Conservation (phyloP, 2,797 vertebrate species). For the Scleropages formosus region DNA sequence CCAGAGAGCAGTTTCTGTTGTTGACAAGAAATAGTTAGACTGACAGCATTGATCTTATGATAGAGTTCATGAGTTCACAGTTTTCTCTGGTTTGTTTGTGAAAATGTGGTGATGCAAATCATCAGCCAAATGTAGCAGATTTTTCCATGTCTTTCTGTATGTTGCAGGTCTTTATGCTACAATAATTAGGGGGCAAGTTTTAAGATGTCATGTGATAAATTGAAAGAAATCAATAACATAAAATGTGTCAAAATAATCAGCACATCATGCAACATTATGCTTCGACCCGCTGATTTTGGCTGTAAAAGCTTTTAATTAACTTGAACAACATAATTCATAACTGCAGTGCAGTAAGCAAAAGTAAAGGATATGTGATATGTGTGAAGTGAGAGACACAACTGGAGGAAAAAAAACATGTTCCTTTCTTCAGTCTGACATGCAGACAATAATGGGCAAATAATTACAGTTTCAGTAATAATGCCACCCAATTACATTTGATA, state of each 20-base stretch:
- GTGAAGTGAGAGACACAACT: neutral
- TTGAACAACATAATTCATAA: conserved; percentile 9
- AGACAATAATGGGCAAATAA: conserved; percentile 22
- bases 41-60: neutral
- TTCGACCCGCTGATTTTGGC: no score
- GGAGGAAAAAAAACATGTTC: conserved; percentile 5
- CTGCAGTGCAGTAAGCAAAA: conserved; percentile 2
- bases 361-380: neutral
- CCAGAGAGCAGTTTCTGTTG: neutral
- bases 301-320: neutral
- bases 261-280: neutral
- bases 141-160: neutral
- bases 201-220: no score
- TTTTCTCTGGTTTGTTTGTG: conserved; percentile 5
- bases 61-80: neutral
- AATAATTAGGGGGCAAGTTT: no score
- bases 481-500: neutral
- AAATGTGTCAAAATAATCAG: neutral
- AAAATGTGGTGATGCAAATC: conserved; percentile 7
- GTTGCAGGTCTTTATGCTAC: no score
- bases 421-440: conserved; percentile 1
- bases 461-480: conserved; percentile 16
- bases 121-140: neutral
- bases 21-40: neutral
- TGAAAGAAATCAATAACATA: no score